Percentiles rank a stretch among this genome's conserved stretches.
Conservation (phyloP, 2,888 invertebrate genomes). For the Mesochorus sp. region DNA sequence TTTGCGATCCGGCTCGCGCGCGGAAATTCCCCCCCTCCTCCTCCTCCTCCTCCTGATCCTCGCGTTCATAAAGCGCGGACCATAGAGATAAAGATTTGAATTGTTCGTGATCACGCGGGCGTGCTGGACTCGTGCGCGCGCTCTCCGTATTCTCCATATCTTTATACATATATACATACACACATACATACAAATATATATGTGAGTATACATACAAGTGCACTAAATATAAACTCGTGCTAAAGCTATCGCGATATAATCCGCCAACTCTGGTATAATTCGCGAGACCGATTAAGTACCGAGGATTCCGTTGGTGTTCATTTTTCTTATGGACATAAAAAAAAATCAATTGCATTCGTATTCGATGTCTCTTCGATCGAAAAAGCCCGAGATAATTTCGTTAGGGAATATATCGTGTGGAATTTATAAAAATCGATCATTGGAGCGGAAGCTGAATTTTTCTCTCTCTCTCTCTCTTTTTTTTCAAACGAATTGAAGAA, state of each 20-base stretch:
- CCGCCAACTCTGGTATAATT: conserved; percentile 47
- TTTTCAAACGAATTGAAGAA: conserved; percentile 8
- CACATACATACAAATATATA: conserved; percentile 1
- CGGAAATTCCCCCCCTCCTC: conserved; percentile 21
- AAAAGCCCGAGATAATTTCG: not conserved
- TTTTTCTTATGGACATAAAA: not conserved
- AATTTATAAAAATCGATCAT: conserved; percentile 25
- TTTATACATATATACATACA: conserved; percentile 3
- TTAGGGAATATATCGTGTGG: not conserved
- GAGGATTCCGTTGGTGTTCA: not conserved
- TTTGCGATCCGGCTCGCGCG: conserved; percentile 33
- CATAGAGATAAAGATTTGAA: conserved; percentile 76
- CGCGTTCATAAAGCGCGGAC: conserved; percentile 54
- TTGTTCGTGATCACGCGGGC: conserved; percentile 77
- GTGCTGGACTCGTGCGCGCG: conserved; percentile 48
- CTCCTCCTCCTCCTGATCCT: conserved; percentile 2
- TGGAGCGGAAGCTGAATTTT: too few species aligned
- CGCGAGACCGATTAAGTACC: conserved; percentile 7
- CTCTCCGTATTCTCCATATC: conserved; percentile 16
- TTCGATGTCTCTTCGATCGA: not conserved
- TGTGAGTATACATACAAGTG: not conserved
- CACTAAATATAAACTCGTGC: conserved; percentile 32
- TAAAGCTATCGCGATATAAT: conserved; percentile 56
- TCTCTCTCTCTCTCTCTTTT: too few species aligned
- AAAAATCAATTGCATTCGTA: conserved; percentile 2